phyloP scores from a whole-genome alignment of 1,140 invertebrate genomes.

The Cardiocondyla obscurior region DNA sequence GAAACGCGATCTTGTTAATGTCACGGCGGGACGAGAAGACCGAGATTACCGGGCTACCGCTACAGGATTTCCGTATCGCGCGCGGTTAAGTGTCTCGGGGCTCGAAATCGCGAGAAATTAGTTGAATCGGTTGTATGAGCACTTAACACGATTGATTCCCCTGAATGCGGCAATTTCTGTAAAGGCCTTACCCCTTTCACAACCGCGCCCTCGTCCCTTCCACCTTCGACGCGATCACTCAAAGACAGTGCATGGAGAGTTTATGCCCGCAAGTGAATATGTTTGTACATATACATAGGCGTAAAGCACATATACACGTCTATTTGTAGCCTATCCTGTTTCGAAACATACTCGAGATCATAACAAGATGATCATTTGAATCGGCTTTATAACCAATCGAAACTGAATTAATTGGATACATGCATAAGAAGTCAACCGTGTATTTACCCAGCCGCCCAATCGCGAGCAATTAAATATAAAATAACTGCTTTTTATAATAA shows the following conservation, averaged over 20 bases:
- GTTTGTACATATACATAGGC: not conserved
- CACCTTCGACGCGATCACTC: not conserved
- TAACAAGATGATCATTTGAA: constrained; percentile 7
- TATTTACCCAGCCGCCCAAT: not conserved
- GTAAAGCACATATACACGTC: not conserved
- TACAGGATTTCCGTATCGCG: constrained; percentile 35
- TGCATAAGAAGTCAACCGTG: not conserved
- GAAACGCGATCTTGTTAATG: constrained; percentile 44
- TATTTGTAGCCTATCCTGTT: not conserved
- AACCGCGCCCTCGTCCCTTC: not conserved
- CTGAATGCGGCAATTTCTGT: constrained; percentile 58
- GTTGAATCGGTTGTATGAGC: constrained; percentile 64
- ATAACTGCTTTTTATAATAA: not conserved
- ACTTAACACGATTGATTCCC: constrained; percentile 70
- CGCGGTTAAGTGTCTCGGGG: constrained; percentile 36
- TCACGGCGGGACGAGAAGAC: not conserved
- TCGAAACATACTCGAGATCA: constrained; percentile 9
- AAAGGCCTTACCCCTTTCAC: constrained; percentile 36
- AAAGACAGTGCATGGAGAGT: constrained; percentile 13
- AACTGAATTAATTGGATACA: not conserved
- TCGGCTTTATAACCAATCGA: not conserved
- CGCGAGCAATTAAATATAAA: not conserved
- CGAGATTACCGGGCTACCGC: constrained; percentile 27
- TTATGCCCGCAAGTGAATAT: not conserved
- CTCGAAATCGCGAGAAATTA: constrained; percentile 64